Conservation (phyloP, 1,140 invertebrate genomes). For the Battus philenor region DNA sequence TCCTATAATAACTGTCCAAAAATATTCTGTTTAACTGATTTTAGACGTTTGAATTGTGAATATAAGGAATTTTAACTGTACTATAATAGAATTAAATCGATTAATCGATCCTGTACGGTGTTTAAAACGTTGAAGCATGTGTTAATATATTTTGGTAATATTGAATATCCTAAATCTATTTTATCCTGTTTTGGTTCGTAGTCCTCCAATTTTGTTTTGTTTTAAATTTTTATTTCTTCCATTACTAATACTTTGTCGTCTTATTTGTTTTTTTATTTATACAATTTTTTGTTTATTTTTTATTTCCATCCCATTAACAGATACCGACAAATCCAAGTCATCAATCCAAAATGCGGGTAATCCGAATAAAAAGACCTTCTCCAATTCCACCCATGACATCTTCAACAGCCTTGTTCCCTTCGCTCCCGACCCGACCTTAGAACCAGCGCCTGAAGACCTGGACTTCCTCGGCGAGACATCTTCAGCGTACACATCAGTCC, state of each 20-base stretch:
- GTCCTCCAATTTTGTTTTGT: not conserved
- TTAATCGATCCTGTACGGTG: no score
- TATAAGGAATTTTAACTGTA: no score
- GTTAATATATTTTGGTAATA: no score
- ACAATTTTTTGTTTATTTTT: conserved; percentile 18
- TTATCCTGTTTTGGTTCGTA: no score
- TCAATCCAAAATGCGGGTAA: not conserved
- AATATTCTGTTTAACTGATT: no score
- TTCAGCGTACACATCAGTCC: conserved; percentile 59
- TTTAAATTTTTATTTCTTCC: not conserved
- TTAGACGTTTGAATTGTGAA: no score
- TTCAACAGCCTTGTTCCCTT: conserved; percentile 27
- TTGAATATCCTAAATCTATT: no score
- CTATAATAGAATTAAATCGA: no score
- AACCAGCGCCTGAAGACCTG: conserved; percentile 39
- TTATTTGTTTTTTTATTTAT: conserved; percentile 5
- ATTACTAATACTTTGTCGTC: not conserved
- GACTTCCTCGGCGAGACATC: conserved; percentile 73
- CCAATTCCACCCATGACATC: conserved; percentile 31
- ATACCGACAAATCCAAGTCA: not conserved
- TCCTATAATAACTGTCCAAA: no score
- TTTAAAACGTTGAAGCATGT: no score
- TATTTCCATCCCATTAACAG: conserved; percentile 16
- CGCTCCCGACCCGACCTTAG: conserved; percentile 11
- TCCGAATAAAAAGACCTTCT: conserved; percentile 1